Conservation (phyloP, 2,113 vertebrate species). For the Pomatostomus ruficeps region DNA sequence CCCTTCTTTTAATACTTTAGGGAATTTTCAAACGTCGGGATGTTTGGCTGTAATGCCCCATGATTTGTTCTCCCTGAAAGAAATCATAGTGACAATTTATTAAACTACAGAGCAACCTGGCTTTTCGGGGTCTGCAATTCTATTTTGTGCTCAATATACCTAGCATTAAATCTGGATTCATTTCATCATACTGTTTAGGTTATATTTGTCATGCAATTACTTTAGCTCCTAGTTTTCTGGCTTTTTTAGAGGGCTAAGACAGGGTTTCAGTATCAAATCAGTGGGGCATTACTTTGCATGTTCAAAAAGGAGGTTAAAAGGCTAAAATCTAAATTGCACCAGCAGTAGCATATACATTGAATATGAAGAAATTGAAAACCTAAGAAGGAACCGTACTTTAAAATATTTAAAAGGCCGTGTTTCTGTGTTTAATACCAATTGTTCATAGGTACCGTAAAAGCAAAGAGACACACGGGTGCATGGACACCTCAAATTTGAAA, state of each 20-base stretch:
- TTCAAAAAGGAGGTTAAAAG: constrained; percentile 59
- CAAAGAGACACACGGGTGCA: constrained; percentile 35
- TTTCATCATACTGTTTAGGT: constrained; percentile 78
- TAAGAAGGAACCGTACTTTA: constrained; percentile 46
- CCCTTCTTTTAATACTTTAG: constrained; percentile 99
- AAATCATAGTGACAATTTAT: constrained; percentile 99
- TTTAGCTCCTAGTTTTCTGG: constrained; percentile 76
- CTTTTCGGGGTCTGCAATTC: constrained; percentile 94
- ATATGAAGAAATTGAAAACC: constrained; percentile 55
- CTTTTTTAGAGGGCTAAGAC: constrained; percentile 71
- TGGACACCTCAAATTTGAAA: constrained; percentile 38
- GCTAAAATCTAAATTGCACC: constrained; percentile 56
- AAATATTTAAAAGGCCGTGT: constrained; percentile 31
- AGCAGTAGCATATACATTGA: constrained; percentile 59
- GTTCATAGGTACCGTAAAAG: constrained; percentile 45
- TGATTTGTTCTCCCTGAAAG: constrained; percentile 99
- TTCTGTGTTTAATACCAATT: constrained; percentile 53
- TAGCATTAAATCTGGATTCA: constrained; percentile 82
- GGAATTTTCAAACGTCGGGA: constrained; percentile 99
- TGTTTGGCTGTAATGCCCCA: constrained; percentile 99
- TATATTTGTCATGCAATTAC: constrained; percentile 94
- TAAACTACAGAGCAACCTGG: constrained; percentile 99
- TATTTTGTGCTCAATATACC: constrained; percentile 76
- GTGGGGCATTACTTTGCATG: constrained; percentile 93
- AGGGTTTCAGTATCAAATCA: constrained; percentile 86